Evolutionary conservation across 2,797 vertebrate genomes (phyloP), one percentile per base, ranked within the genome.

Genomic region (Sebastes steindachneri): DNA sequence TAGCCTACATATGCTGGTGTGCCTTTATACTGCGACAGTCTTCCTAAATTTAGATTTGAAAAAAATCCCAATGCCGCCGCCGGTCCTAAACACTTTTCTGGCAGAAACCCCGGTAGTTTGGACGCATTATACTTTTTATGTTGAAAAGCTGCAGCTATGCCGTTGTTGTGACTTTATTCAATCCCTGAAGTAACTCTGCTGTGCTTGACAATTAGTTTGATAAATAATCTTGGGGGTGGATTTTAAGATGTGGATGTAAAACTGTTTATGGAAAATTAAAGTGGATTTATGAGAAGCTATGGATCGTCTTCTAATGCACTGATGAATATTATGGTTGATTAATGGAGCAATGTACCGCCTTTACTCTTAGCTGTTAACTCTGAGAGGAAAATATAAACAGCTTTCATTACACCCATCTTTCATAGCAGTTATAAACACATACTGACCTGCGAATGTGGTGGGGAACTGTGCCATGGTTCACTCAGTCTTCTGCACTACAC

Each of bases 391-490:
- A 48, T 28, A 57, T 10, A n/a, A 37, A 68, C 55, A 51, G 3
- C 7, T 21, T 55, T 17, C 1, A 53, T 25, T 15, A 5, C 9
- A 11, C 3, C 1, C 11, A 10, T 53, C 9, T 35, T 26, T 57
- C 21, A 69, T 15, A 9, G 17, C 54, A 74, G 29, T 35, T 15
- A 72, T 28, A 68, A 25, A 83, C 58, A 51, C 35, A 35, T 10
- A 94, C 97, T 96, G 94, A 99, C 98, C 98, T 95, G 97, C 96
- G 95, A 98, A 99, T 92, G 97, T 93, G 92, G 97, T 95, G 90
- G 97, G 96, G 96, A 99, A 99, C 96, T 99, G 98, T 94, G 98
- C 98, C 98, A 99, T 99, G 96, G 92, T 97, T 97, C 96, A 96
- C 92, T 94, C 92, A 92, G 95, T 96, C 93, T 88, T 94, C 89